These are phyloP conservation scores for Lepidostoma basale DNA, from an alignment of 1,140 invertebrate genomes.

Conservation along the genomic window DNA sequence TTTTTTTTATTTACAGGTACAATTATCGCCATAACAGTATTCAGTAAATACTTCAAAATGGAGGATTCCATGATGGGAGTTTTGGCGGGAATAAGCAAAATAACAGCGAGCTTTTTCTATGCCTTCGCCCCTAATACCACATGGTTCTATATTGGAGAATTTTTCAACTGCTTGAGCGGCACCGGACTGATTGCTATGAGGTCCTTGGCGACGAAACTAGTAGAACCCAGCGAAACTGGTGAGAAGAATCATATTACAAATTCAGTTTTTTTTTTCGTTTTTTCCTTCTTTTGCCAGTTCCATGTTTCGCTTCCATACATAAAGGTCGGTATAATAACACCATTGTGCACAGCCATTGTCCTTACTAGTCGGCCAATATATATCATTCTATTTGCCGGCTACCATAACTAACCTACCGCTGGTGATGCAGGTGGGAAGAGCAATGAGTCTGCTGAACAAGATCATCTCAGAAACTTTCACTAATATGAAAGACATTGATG, in stretches of 20 bases:
- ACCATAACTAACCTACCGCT: not conserved
- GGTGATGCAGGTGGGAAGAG: too few relatives aligned
- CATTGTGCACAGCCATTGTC: too few relatives aligned
- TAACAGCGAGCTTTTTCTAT: constrained; percentile 52
- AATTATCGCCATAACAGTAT: constrained; percentile 52
- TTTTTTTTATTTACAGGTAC: constrained; percentile 49
- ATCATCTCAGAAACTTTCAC: too few relatives aligned
- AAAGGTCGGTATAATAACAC: too few relatives aligned
- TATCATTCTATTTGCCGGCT: too few relatives aligned
- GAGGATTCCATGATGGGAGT: constrained; percentile 55
- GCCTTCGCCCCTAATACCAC: constrained; percentile 51
- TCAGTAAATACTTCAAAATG: constrained; percentile 55
- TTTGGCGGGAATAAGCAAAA: constrained; percentile 54
- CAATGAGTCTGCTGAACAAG: too few relatives aligned
- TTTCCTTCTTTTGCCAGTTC: too few relatives aligned
- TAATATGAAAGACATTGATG: too few relatives aligned
- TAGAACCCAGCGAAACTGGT: constrained; percentile 60
- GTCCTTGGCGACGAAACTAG: constrained; percentile 65
- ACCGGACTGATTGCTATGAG: constrained; percentile 60
- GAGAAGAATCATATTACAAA: constrained; percentile 28
- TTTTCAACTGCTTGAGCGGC: constrained; percentile 62
- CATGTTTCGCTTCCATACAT: too few relatives aligned
- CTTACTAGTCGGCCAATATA: not conserved
- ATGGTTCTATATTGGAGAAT: constrained; percentile 55
- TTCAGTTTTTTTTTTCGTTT: not conserved